These are phyloP conservation scores for Gymnorhina tibicen DNA, from an alignment of 2,113 vertebrate genomes.

Conservation along the genomic window DNA sequence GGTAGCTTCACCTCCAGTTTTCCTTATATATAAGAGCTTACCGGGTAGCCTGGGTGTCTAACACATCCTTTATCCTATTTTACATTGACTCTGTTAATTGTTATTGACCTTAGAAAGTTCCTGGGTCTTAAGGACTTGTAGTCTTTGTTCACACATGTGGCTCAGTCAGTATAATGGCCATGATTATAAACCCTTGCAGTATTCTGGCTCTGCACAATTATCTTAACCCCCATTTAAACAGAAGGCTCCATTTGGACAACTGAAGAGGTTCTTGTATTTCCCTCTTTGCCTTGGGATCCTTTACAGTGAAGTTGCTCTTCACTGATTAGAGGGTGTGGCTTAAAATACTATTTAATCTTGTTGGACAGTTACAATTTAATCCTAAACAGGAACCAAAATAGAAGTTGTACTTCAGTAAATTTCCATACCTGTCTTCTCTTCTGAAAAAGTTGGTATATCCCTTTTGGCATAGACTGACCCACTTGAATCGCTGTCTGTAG, in stretches of 20 bases:
- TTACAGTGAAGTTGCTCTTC: background rate
- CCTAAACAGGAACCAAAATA: background rate
- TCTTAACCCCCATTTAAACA: background rate
- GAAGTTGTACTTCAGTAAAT: background rate
- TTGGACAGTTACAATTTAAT: background rate
- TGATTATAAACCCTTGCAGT: background rate
- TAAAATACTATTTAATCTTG: background rate
- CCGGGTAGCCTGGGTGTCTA: background rate
- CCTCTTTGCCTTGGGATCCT: background rate
- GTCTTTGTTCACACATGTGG: background rate
- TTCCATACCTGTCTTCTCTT: background rate
- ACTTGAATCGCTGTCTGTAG: background rate
- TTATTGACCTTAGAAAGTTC: background rate
- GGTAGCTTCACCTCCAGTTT: background rate
- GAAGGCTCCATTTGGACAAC: background rate
- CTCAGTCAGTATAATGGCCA: background rate
- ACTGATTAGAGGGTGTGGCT: background rate
- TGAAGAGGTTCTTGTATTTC: background rate
- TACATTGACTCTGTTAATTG: background rate
- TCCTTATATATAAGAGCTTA: background rate
- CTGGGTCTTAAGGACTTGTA: background rate
- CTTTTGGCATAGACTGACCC: background rate
- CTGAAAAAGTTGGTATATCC: background rate
- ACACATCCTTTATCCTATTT: background rate
- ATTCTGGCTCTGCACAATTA: background rate